phyloP scores from a whole-genome alignment of 2,113 vertebrate species.

The Pelusios castaneus region DNA sequence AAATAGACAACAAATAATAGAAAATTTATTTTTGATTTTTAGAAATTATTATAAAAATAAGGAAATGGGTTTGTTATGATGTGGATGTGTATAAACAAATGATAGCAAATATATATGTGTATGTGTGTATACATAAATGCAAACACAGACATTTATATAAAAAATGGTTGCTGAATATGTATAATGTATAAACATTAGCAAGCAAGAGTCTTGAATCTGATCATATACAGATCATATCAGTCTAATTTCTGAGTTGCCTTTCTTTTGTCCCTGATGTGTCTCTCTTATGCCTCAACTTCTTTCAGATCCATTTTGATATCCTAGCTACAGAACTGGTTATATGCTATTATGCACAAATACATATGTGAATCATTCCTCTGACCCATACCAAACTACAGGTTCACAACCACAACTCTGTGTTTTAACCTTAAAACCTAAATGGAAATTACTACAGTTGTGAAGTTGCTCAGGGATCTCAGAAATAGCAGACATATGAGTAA shows the following conservation, averaged over 20 bases:
- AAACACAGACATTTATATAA: too few relatives aligned
- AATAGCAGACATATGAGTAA: background rate
- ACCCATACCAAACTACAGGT: background rate
- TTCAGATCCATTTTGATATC: background rate
- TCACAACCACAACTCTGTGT: background rate
- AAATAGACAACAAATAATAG: background rate
- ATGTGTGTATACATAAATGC: too few relatives aligned
- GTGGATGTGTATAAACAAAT: background rate
- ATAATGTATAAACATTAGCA: too few relatives aligned
- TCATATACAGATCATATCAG: too few relatives aligned
- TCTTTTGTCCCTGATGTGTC: background rate
- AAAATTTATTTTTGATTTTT: background rate
- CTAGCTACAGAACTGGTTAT: background rate
- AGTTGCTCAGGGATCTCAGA: rapidly evolving
- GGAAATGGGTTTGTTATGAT: background rate
- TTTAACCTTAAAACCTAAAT: background rate
- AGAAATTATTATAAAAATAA: background rate
- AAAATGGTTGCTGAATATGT: too few relatives aligned
- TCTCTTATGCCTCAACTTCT: background rate
- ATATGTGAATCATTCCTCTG: background rate
- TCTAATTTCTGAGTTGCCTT: background rate
- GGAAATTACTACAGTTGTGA: background rate
- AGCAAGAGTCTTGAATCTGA: too few relatives aligned
- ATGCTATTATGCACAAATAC: too few relatives aligned
- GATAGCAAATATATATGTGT: too few relatives aligned